Conservation (phyloP, 2,797 vertebrate species). For the Zenarchopterus dispar region DNA sequence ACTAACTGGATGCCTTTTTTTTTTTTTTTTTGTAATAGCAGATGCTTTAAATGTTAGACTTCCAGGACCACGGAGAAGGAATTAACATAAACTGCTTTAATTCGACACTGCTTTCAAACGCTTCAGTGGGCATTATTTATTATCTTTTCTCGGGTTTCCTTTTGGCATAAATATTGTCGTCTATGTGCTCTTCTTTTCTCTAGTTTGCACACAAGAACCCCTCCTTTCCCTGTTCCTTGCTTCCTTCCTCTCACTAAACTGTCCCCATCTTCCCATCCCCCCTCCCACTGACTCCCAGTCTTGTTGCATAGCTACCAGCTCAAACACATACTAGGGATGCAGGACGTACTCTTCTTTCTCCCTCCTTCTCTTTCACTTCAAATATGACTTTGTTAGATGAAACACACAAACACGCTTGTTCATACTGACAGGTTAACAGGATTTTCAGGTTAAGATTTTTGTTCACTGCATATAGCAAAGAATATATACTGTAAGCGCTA, state of each 20-base stretch:
- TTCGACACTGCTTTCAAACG: conserved; percentile 26
- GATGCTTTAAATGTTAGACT: conserved; percentile 23
- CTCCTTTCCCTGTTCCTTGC: conserved; percentile 19
- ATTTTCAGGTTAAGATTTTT: conserved; percentile 33
- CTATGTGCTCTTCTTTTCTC: conserved; percentile 44
- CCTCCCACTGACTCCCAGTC: conserved; percentile 80
- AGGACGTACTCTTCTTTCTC: conserved; percentile 72
- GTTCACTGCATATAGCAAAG: conserved; percentile 53
- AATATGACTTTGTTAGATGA: conserved; percentile 46
- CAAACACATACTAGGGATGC: conserved; percentile 79
- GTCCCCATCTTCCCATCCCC: conserved; percentile 78
- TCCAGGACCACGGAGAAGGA: conserved; percentile 19
- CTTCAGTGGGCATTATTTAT: conserved; percentile 30
- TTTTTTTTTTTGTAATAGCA: conserved; percentile 14
- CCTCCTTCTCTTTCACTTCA: conserved; percentile 33
- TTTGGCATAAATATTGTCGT: conserved; percentile 41
- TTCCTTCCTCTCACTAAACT: conserved; percentile 71
- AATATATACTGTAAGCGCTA: conserved; percentile 60
- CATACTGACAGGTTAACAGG: not conserved
- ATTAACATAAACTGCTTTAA: conserved; percentile 20
- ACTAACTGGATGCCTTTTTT: conserved; percentile 16
- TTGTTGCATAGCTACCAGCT: conserved; percentile 84
- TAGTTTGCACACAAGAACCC: conserved; percentile 59
- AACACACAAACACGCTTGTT: too few relatives aligned
- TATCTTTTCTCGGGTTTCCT: conserved; percentile 32